These are phyloP conservation scores for Todus mexicanus DNA, from an alignment of 2,797 vertebrate genomes.

Conservation along the genomic window DNA sequence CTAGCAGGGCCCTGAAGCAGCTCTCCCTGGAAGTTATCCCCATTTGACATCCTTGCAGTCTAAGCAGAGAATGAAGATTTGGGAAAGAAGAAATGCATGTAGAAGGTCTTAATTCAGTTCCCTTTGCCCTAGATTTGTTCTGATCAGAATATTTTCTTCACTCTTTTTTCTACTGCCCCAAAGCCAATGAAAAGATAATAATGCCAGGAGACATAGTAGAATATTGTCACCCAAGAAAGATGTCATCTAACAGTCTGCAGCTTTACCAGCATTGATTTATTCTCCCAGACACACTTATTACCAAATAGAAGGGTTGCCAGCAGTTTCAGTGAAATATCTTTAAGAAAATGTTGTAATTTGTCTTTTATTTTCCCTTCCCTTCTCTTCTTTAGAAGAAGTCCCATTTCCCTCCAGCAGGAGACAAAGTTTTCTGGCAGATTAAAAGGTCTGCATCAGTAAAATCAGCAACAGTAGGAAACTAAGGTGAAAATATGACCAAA, in stretches of 20 bases:
- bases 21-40: conserved; percentile 25
- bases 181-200: conserved; percentile 48
- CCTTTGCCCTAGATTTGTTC: neutral
- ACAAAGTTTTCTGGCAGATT: neutral
- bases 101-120: neutral
- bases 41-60: neutral
- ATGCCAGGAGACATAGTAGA: conserved; percentile 6
- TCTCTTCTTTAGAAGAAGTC: neutral
- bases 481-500: neutral
- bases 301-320: neutral
- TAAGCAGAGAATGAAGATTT: neutral
- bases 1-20: conserved; percentile 24
- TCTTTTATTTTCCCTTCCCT: neutral
- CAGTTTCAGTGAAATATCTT: neutral
- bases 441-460: neutral
- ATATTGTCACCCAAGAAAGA: neutral
- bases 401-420: neutral
- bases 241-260: neutral
- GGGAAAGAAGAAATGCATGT: neutral
- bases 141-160: conserved; percentile 3
- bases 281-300: neutral
- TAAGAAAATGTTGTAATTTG: neutral
- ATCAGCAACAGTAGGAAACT: neutral
- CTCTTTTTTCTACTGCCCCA: neutral
- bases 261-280: neutral